phyloP scores from a whole-genome alignment of 2,797 vertebrate species.

The Coranthus polyacanthus region DNA sequence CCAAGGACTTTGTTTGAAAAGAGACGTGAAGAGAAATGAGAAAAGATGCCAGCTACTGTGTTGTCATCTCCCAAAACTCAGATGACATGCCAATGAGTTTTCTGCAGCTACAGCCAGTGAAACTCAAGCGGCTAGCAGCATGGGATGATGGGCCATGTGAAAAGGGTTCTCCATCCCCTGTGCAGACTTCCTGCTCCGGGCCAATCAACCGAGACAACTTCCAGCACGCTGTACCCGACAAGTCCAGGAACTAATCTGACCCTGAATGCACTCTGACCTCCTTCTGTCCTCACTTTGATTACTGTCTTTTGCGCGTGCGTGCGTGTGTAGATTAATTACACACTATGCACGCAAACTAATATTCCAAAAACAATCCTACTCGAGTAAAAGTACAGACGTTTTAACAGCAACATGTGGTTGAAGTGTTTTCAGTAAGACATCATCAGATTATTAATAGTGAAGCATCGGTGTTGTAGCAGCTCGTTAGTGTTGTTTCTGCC shows the following conservation, averaged over 20 bases:
- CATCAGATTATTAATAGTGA: no score
- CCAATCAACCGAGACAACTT: slow-evolving; percentile 32
- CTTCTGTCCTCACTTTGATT: neutral
- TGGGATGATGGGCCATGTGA: slow-evolving; percentile 47
- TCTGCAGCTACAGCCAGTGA: slow-evolving; percentile 35
- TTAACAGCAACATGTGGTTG: no score
- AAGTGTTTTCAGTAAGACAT: no score
- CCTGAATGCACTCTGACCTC: slow-evolving; percentile 39
- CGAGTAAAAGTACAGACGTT: no score
- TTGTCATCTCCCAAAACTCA: slow-evolving; percentile 53
- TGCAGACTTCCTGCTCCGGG: slow-evolving; percentile 61
- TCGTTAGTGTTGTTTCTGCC: no score
- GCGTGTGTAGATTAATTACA: neutral
- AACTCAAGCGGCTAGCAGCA: slow-evolving; percentile 44
- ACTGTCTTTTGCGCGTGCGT: neutral
- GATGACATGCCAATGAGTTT: slow-evolving; percentile 51
- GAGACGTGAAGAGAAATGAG: slow-evolving; percentile 26
- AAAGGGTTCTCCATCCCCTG: slow-evolving; percentile 43
- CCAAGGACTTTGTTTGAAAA: slow-evolving; percentile 27
- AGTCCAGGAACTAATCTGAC: slow-evolving; percentile 46
- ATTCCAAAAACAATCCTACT: no score
- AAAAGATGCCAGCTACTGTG: slow-evolving; percentile 51
- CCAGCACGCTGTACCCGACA: slow-evolving; percentile 18
- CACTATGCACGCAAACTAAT: no score
- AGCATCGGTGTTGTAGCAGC: no score